Base-by-base conservation (phyloP, 2,888 invertebrate species). In the Lasioglossum marginatum region DNA sequence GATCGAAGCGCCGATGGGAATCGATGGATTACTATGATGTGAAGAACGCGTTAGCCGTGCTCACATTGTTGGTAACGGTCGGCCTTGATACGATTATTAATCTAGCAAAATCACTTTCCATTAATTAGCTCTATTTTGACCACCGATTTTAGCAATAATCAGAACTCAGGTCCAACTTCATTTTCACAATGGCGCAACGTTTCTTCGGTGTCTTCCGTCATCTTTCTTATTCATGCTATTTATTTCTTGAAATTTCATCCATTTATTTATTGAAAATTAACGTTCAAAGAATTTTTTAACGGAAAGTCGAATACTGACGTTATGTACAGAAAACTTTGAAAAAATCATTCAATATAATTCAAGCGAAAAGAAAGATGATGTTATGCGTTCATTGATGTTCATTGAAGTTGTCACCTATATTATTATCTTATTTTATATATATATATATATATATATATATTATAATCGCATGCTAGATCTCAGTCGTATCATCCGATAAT, bases 1-100 rank as follows among this genome's bases (percentile, higher is more conserved):
- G 88, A 88, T 90, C 90, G 89, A 93, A 92, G 82, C 85, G 79
- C 83, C 77, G 77, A 88, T 90, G 91, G 82, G 87, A 91, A 91
- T 91, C 86, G 87, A 87, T 82, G 80, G 83, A 85, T 88, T 86
- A 79, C 85, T 74, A 87, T 45, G 66, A 82, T 85, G 77, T 83
- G 75, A 71, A 87, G 70, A 40, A 83, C 60, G 71, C 66, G 73
- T 63, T 73, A 83, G 76, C 82, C 81, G 75, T 81, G 79, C 79
- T 86, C 74, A 71, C 76, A 40, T 77, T 48, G 68, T 83, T 71
- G 31, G 31, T 76, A 40, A 78, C 70, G 19, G 63, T 82, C 68
- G 52, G 52, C 27, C 68, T 75, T 52, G 81, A 82, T 85, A 85
- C 70, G 71, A 81, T 84, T 83, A 72, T 63, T 82, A 63, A 80